Conservation (phyloP, 2,797 vertebrate species). For the Sebastes hubbsi region DNA sequence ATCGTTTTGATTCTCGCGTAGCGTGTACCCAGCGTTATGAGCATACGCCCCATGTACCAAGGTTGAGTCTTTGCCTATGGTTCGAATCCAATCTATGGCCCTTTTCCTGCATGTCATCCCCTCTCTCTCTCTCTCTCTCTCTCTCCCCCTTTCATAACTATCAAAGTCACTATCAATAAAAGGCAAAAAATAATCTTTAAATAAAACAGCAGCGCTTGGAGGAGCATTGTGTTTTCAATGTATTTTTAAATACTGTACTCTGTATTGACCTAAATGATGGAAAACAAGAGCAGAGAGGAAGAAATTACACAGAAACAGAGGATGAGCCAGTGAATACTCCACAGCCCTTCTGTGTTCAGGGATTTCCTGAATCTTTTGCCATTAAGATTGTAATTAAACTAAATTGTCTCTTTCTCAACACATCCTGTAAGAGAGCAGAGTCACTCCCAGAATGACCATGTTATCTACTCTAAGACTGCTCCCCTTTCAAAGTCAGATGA, state of each 20-base stretch:
- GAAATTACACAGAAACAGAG: neutral
- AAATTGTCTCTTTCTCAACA: conserved; percentile 56
- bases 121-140: too few species aligned
- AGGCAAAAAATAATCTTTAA: too few species aligned
- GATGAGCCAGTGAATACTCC: conserved; percentile 23
- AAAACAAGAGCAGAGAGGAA: conserved; percentile 2
- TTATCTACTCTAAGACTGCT: conserved; percentile 62
- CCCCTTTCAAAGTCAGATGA: conserved; percentile 36
- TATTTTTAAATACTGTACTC: neutral
- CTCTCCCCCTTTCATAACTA: too few species aligned
- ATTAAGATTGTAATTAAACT: conserved; percentile 54
- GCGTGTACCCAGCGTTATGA: too few species aligned
- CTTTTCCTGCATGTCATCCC: too few species aligned
- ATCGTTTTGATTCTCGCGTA: too few species aligned
- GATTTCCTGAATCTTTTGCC: conserved; percentile 55
- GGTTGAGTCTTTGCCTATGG: too few species aligned
- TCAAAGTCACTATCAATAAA: too few species aligned
- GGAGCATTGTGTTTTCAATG: neutral
- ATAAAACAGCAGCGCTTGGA: neutral
- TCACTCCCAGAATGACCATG: conserved; percentile 41
- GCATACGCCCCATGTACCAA: too few species aligned
- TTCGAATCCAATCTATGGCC: too few species aligned
- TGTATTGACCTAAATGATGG: neutral
- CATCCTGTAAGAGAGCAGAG: conserved; percentile 35
- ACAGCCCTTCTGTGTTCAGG: conserved; percentile 37